Percentiles rank a stretch among this genome's conserved stretches.
Evolutionary conservation across 2,113 vertebrate genomes (phyloP).

Genomic region (Marcusenius ussheri): DNA sequence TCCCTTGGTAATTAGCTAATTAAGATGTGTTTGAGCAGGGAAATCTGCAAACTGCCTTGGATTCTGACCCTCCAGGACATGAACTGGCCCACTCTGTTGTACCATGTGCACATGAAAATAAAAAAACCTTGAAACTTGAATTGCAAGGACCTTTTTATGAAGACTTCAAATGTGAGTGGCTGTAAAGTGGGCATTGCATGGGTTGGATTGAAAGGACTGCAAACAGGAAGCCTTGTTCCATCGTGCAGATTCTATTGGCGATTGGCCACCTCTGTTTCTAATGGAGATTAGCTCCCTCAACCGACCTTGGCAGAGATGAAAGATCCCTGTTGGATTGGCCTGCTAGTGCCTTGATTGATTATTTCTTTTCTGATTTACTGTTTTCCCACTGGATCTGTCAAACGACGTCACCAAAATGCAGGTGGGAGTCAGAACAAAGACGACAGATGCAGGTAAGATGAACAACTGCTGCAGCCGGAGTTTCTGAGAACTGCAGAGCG

Average conservation of each 20-base stretch:
- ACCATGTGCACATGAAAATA: neutral
- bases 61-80: neutral
- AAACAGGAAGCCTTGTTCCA: neutral
- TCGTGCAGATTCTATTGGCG: neutral
- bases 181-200: neutral
- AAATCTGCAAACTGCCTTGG: neutral
- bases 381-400: neutral
- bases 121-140: neutral
- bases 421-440: neutral
- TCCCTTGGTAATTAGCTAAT: neutral
- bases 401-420: neutral
- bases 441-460: neutral
- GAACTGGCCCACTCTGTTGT: neutral
- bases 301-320: neutral
- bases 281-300: neutral
- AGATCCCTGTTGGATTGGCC: neutral
- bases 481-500: neutral
- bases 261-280: neutral
- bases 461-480: neutral
- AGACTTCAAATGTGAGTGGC: neutral
- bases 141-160: neutral
- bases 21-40: neutral
- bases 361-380: neutral
- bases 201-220: neutral
- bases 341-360: neutral